These are phyloP conservation scores for Alcis repandata DNA, from an alignment of 2,888 invertebrate species.

Conservation along the genomic window DNA sequence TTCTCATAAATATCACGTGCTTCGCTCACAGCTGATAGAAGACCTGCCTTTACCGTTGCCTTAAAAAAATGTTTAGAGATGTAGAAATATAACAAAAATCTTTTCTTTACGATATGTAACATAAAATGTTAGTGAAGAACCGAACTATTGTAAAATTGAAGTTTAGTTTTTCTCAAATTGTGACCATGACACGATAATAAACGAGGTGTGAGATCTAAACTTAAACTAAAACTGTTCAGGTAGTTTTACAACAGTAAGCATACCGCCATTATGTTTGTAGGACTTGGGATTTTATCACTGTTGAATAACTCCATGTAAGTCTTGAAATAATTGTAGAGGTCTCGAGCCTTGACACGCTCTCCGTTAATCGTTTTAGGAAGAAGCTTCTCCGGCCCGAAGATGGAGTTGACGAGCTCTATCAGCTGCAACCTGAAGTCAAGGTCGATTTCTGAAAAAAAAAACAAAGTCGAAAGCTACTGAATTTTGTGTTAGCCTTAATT, in stretches of 20 bases:
- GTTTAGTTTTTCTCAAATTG: too few species aligned
- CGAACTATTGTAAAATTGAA: too few species aligned
- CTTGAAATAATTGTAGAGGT: constrained; percentile 33
- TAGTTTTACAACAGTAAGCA: neutral
- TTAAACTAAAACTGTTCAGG: too few species aligned
- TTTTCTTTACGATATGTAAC: too few species aligned
- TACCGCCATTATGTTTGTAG: constrained; percentile 32
- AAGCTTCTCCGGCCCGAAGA: constrained; percentile 36
- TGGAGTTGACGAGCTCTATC: constrained; percentile 27
- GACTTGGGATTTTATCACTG: constrained; percentile 28
- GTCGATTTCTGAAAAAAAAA: constrained; percentile 33
- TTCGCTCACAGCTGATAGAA: constrained; percentile 9
- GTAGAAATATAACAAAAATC: neutral
- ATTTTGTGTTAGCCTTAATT: too few species aligned
- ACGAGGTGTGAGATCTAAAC: neutral
- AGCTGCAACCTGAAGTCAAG: constrained; percentile 20
- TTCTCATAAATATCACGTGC: constrained; percentile 13
- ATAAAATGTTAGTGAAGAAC: too few species aligned
- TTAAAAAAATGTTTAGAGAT: neutral
- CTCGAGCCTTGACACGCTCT: constrained; percentile 26
- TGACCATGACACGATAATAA: too few species aligned
- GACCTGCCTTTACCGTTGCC: constrained; percentile 12
- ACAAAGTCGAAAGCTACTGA: too few species aligned
- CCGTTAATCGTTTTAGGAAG: constrained; percentile 35
- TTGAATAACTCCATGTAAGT: constrained; percentile 34